These are phyloP conservation scores for Leuciscus waleckii DNA, from an alignment of 2,797 vertebrate species.

Conservation along the genomic window DNA sequence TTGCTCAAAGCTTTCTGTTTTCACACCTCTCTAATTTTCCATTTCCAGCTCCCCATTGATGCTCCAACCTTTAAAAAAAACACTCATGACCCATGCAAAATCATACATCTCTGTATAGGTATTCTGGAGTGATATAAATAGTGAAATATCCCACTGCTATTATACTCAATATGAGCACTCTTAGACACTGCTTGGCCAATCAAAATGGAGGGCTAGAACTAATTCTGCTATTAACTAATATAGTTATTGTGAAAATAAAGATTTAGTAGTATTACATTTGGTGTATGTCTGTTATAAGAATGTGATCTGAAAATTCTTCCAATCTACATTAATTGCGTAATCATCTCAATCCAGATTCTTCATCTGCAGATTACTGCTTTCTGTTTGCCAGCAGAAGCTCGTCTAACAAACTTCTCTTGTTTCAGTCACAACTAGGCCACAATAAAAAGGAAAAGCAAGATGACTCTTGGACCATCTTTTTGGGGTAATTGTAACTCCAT, in stretches of 20 bases:
- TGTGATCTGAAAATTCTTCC: not conserved
- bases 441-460: not conserved
- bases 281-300: not conserved
- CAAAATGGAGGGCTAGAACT: not conserved
- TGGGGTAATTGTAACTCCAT: not conserved
- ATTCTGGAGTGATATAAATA: not conserved
- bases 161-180: not conserved
- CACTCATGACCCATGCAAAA: not conserved
- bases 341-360: not conserved
- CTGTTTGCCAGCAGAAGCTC: not conserved
- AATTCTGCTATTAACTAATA: not conserved
- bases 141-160: not conserved
- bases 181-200: not conserved
- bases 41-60: not conserved
- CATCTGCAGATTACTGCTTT: not conserved
- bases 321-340: not conserved
- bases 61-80: not conserved
- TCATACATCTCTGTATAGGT: not conserved
- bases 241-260: not conserved
- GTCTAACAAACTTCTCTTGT: not conserved
- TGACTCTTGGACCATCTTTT: not conserved
- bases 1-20: slow-evolving; percentile 4
- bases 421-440: not conserved
- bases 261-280: not conserved
- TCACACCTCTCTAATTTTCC: not conserved